phyloP scores from a whole-genome alignment of 2,797 vertebrate genomes.

The Peromyscus attwateri region DNA sequence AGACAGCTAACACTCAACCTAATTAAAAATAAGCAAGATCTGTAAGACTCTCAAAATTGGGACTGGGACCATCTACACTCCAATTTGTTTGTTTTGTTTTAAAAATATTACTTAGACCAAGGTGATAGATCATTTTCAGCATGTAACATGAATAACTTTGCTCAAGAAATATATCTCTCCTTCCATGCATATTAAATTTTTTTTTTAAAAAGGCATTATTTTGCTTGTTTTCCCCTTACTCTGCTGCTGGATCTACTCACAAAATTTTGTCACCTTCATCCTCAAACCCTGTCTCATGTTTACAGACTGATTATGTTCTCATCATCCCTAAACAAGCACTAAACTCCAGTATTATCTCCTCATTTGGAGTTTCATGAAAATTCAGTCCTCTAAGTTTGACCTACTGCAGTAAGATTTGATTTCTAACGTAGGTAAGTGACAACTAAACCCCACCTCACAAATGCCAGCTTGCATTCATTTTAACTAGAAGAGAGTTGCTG shows the following conservation, averaged over 20 bases:
- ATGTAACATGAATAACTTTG: neutral
- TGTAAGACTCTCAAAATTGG: neutral
- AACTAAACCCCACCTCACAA: neutral
- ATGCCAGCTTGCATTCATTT: neutral
- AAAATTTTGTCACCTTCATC: neutral
- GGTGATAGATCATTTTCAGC: neutral
- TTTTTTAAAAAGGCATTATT: neutral
- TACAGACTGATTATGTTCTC: neutral
- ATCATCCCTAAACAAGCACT: neutral
- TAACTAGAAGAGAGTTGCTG: neutral
- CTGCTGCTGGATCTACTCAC: neutral
- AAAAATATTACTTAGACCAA: neutral
- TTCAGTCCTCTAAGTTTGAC: neutral
- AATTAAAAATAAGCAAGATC: constrained; percentile 14
- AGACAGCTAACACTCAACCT: neutral
- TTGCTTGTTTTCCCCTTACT: neutral
- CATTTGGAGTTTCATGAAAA: neutral
- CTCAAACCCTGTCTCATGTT: neutral
- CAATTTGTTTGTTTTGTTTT: neutral
- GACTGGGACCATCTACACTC: neutral
- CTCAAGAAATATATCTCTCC: neutral
- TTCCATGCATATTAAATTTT: neutral
- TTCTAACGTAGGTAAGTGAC: neutral
- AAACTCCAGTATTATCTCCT: neutral
- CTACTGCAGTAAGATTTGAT: neutral